Base-by-base conservation (phyloP, 2,888 invertebrate species). In the Acrocera orbiculus region DNA sequence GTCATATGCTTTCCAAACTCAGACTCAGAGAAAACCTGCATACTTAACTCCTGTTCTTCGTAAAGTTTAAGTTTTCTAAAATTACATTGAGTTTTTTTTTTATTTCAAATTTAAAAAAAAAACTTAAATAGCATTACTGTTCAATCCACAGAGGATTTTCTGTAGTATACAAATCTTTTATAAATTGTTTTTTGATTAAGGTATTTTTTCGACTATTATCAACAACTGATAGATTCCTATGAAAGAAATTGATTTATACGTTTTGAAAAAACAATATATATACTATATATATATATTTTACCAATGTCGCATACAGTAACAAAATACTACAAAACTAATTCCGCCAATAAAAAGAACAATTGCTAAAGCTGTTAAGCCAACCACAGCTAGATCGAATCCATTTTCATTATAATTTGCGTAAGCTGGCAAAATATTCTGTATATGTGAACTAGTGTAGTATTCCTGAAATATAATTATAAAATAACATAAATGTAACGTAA, bases 91-190 rank as follows among this genome's bases (percentile, higher is more conserved):
- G n/a, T n/a, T n/a, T n/a, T n/a, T n/a, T n/a, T n/a, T n/a, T n/a
- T n/a, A n/a, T n/a, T n/a, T n/a, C n/a, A n/a, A n/a, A n/a, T n/a
- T n/a, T 40, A 30, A 15, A 36, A 34, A 36, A 32, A 30, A n/a
- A n/a, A n/a, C n/a, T n/a, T n/a, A 40, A 30, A 11, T 15, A 16
- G 7, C 63, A 72, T 65, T 56, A 77, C 76, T 85, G 86, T 64
- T 89, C 89, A 48, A 87, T 75, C 89, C 87, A 89, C 10, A 89
- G 61, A 0, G 87, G 89, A 65, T 89, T 89, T 57, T 89, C 89
- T 0, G 87, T 89, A 1, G 85, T 86, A 47, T 82, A 83, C 30
- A 85, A 60, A 50, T 86, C 85, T 45, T 86, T 83, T 22, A 85
- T 73, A 32, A 83, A 81, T 41, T 81, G 74, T 40, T 83, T 74